A percentile compares a stretch with the other conserved stretches of the same genome.
Conservation (phyloP, 2,888 invertebrate species). For the Artemia sinica region DNA sequence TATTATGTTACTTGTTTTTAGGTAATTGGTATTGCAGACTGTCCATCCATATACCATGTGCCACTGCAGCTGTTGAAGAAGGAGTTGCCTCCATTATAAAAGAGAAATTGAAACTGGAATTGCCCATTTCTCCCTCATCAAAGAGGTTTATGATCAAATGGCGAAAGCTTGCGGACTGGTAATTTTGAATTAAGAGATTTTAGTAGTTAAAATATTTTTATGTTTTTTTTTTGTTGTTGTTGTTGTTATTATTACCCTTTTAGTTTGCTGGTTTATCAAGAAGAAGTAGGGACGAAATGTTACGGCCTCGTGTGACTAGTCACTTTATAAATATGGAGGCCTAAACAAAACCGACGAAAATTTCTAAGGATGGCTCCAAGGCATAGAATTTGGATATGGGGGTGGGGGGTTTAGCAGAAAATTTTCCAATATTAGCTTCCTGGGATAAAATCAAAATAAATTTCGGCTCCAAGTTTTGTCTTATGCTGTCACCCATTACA, state of each 20-base stretch:
- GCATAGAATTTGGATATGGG: no score
- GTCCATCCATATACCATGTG: constrained; percentile 85
- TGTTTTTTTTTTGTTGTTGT: no score
- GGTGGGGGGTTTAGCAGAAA: no score
- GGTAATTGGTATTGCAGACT: constrained; percentile 86
- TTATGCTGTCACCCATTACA: no score
- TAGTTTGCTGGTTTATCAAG: neutral
- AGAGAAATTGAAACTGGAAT: constrained; percentile 53
- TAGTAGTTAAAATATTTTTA: neutral
- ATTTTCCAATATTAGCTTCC: no score
- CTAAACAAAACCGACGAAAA: no score
- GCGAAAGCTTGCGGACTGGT: constrained; percentile 65
- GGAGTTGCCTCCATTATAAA: constrained; percentile 69
- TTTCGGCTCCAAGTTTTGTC: no score
- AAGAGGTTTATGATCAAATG: constrained; percentile 65
- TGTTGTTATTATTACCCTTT: neutral
- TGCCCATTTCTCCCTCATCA: constrained; percentile 45
- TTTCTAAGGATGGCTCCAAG: no score
- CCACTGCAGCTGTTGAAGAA: constrained; percentile 76
- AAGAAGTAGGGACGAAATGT: no score
- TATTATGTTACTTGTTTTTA: constrained; percentile 29
- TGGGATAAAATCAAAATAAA: no score
- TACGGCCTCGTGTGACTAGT: no score
- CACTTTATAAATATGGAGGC: no score
- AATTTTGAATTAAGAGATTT: constrained; percentile 19